Evolutionary conservation across 2,113 vertebrate species (phyloP).

Genomic region (Rana temporaria): DNA sequence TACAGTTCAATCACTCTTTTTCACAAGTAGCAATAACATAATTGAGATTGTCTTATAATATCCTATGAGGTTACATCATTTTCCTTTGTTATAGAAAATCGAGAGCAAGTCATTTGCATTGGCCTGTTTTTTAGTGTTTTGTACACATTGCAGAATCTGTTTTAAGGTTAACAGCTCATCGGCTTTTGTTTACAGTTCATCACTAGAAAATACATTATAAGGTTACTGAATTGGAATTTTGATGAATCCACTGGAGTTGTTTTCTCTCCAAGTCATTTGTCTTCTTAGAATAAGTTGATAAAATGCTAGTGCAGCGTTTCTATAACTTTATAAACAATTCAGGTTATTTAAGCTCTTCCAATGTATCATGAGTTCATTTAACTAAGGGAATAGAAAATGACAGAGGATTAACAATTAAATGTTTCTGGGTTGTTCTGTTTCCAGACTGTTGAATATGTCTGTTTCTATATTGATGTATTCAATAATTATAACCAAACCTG

Average conservation of each 20-base stretch:
- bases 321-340: constrained; percentile 37
- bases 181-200: constrained; percentile 29
- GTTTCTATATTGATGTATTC: neutral
- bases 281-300: constrained; percentile 29
- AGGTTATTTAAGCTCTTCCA: constrained; percentile 6
- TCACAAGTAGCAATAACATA: constrained; percentile 3
- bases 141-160: constrained; percentile 6
- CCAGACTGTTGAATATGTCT: neutral
- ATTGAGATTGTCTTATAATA: neutral
- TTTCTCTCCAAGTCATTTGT: constrained; percentile 26
- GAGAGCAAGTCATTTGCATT: constrained; percentile 13
- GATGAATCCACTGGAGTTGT: constrained; percentile 36
- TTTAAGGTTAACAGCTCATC: constrained; percentile 38
- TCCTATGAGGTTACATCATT: neutral
- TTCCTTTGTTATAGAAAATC: neutral
- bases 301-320: constrained; percentile 34
- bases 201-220: constrained; percentile 28
- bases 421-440: neutral
- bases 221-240: constrained; percentile 29
- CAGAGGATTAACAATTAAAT: neutral
- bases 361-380: constrained; percentile 29
- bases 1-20: too few relatives aligned
- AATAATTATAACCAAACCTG: neutral
- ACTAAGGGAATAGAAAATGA: constrained; percentile 23
- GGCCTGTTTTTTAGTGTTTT: neutral